A percentile compares a stretch with the other conserved stretches of the same genome.
Conservation (phyloP, 2,113 vertebrate species). For the Penelope pileata region DNA sequence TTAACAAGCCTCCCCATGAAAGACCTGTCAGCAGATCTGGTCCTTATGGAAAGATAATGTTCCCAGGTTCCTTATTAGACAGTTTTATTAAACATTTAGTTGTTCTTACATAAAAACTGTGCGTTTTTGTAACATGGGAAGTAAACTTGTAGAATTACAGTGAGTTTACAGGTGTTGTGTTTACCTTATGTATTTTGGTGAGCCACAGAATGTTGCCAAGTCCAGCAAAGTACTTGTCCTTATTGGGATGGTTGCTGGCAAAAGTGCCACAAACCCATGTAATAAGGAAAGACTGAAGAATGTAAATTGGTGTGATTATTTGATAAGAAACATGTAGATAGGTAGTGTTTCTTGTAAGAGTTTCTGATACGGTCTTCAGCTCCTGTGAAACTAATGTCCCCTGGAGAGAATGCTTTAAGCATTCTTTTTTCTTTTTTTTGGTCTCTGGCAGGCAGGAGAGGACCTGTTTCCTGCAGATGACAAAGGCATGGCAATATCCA, state of each 20-base stretch:
- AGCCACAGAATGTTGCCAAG: background rate
- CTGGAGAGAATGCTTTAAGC: background rate
- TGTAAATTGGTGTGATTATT: background rate
- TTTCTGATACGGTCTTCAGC: background rate
- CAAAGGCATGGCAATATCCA: slow-evolving; percentile 75
- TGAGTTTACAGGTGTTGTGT: background rate
- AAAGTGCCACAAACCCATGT: accelerated
- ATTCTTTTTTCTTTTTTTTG: too few species aligned
- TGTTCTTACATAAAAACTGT: accelerated
- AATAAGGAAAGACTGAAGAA: background rate
- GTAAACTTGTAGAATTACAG: background rate
- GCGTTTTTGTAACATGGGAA: background rate
- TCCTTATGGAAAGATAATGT: background rate
- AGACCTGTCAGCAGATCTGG: background rate
- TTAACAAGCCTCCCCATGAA: background rate
- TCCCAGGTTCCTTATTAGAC: background rate
- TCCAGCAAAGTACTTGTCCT: background rate
- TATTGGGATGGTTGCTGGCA: background rate
- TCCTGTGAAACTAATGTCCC: background rate
- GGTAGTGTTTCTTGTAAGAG: background rate
- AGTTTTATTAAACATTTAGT: background rate
- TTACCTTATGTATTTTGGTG: background rate
- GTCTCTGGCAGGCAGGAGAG: slow-evolving; percentile 77
- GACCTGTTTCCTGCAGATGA: slow-evolving; percentile 83
- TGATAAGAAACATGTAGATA: background rate